Conservation (phyloP, 1,140 invertebrate species). For the Drosophila bocki region DNA sequence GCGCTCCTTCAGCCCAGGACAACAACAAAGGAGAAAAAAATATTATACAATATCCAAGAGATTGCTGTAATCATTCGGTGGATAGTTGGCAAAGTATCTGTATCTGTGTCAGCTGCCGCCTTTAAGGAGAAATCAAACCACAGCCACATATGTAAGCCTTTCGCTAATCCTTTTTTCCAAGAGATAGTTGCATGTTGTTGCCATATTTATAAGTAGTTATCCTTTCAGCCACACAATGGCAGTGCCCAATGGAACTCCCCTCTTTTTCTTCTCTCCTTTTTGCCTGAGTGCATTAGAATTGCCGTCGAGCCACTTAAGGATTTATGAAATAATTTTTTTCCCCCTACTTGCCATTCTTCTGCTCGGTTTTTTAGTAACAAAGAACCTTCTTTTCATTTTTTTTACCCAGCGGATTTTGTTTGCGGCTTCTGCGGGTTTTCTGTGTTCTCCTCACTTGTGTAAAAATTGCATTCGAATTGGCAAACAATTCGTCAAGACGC, state of each 20-base stretch:
- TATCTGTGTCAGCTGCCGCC: constrained; percentile 67
- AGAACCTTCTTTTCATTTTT: constrained; percentile 28
- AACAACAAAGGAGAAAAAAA: constrained; percentile 15
- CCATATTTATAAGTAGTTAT: constrained; percentile 63
- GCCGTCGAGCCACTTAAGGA: constrained; percentile 56
- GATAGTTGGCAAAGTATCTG: constrained; percentile 33
- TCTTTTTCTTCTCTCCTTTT: constrained; percentile 20
- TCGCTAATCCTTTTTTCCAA: constrained; percentile 57
- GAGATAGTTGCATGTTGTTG: constrained; percentile 70
- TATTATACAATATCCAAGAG: constrained; percentile 35
- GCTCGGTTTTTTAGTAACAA: constrained; percentile 39
- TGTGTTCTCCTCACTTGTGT: constrained; percentile 24
- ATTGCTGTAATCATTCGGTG: constrained; percentile 60
- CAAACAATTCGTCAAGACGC: constrained; percentile 39
- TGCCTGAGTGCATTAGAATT: constrained; percentile 79
- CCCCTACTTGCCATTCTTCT: constrained; percentile 39
- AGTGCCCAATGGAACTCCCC: constrained; percentile 35
- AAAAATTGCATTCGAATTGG: constrained; percentile 57
- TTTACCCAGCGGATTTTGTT: constrained; percentile 50
- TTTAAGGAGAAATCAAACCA: constrained; percentile 64
- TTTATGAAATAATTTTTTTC: constrained; percentile 78
- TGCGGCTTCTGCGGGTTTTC: constrained; percentile 53
- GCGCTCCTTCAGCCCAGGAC: constrained; percentile 40
- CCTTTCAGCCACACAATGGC: constrained; percentile 47
- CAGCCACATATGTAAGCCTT: constrained; percentile 74